phyloP scores from a whole-genome alignment of 2,888 invertebrate species.

The Siphonodentalium dalli region DNA sequence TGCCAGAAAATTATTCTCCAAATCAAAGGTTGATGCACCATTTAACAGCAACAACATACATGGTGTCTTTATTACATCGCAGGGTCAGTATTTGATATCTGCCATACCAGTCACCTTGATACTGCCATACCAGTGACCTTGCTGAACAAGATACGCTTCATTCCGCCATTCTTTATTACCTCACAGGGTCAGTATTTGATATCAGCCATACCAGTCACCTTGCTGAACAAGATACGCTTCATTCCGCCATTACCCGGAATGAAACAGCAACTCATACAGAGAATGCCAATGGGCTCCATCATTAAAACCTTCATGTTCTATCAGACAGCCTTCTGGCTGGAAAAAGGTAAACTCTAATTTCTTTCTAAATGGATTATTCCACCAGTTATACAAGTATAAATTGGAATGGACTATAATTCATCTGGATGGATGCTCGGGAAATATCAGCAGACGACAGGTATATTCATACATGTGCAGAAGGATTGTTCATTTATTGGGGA shows the following conservation, averaged over 20 bases:
- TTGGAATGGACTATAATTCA: too few relatives aligned
- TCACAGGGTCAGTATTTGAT: conserved; percentile 56
- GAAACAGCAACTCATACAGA: conserved; percentile 59
- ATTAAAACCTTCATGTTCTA: conserved; percentile 66
- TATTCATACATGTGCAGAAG: too few relatives aligned
- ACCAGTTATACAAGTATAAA: too few relatives aligned
- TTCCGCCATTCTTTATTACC: conserved; percentile 51
- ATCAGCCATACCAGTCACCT: conserved; percentile 59
- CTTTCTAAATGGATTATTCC: too few relatives aligned
- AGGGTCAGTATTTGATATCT: conserved; percentile 56
- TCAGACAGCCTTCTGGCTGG: conserved; percentile 64
- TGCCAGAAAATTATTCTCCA: too few relatives aligned
- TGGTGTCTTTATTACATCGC: conserved; percentile 30
- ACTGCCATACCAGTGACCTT: conserved; percentile 60
- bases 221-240: conserved; percentile 59
- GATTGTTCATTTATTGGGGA: too few relatives aligned
- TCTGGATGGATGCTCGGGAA: too few relatives aligned
- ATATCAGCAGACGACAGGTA: too few relatives aligned
- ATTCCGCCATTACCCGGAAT: conserved; percentile 59
- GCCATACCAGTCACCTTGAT: conserved; percentile 58
- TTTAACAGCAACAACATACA: neutral
- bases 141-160: conserved; percentile 58
- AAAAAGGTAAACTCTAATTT: conserved; percentile 46
- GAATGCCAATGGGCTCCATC: conserved; percentile 64
- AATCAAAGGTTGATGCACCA: neutral